Evolutionary conservation across 2,888 invertebrate species (phyloP), one percentile per base, ranked within the genome.

Genomic region (Pelosia muscerda): DNA sequence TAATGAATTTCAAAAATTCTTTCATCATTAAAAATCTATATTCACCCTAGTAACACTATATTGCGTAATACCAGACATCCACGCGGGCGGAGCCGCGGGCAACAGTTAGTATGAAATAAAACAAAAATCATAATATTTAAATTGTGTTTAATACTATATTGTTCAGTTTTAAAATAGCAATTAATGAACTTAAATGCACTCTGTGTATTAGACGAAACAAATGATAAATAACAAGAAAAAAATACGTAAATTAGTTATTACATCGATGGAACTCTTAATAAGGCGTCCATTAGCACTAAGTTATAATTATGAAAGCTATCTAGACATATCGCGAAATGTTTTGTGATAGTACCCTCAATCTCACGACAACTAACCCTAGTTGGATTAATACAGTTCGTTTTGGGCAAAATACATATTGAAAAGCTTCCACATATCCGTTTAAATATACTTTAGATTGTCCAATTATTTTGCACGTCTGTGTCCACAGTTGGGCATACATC

Each of bases 91-190:
- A n/a, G n/a, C n/a, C n/a, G n/a, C n/a, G n/a, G n/a, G n/a, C n/a
- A n/a, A n/a, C n/a, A n/a, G n/a, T n/a, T n/a, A n/a, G n/a, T n/a
- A n/a, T n/a, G 25, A 38, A 87, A 81, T 77, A 76, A 86, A 85
- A 86, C 76, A 82, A 82, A 75, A 49, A 71, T 63, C 49, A 72
- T 81, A 81, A 86, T 82, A 87, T 84, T 87, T 85, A 86, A 88
- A 78, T 90, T 83, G 49, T 75, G 49, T 75, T 91, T 93, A 93
- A 92, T 93, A 93, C 92, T 92, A 92, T 86, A 89, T 90, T 90
- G 88, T 90, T 92, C 86, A 86, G 86, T 84, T 86, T 84, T 84
- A 85, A 89, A 85, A 81, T 83, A 85, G 77, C 77, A 81, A 82
- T 76, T 81, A 71, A 77, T 74, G 72, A 87, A 87, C 84, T 76